Base-by-base conservation (phyloP, 2,888 invertebrate species). In the Drosophila anomalipes region DNA sequence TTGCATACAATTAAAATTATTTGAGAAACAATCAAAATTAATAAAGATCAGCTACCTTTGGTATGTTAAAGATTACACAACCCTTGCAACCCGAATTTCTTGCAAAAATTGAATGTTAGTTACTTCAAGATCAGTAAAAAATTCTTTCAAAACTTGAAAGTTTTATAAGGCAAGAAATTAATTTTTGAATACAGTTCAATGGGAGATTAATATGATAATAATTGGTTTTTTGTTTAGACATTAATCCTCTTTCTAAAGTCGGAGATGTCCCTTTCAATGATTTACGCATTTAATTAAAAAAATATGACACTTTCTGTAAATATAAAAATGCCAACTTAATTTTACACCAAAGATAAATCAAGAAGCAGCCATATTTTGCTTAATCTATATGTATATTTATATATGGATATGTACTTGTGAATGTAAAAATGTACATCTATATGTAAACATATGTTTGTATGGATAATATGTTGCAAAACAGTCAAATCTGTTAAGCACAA, bases 281-380 rank as follows among this genome's bases (percentile, higher is more conserved):
- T 14, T 22, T 22, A 14, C 26, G 7, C 26, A 47, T 47, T 47
- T 47, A 9, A 47, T 22, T 47, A 7, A 2, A 16, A 47, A 22
- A 47, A 16, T 47, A 26, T 26, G 4, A 26, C 26, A 47, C 16
- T 16, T 26, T 7, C 22, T 26, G 26, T 14, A 16, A 39, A n/a
- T 10, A 60, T 37, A 10, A 49, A 47, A 35, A 35, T 60, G 3
- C 22, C 16, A 49, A 26, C 14, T 51, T 49, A 30, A 32, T 22
- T 30, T 47, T 61, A 51, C 32, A 61, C 63, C 63, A 64, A 64
- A 64, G 63, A 64, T 32, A 51, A 39, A 37, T 16, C 22, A 33
- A 19, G 19, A 28, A 22, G 12, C 26, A 58, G 57, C n/a, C n/a
- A 58, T 30, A 30, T 3, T 39, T 22, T 16, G 33, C 52, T 30